These are phyloP conservation scores for Geophilus truncorum DNA, from an alignment of 2,888 invertebrate species.

Conservation along the genomic window DNA sequence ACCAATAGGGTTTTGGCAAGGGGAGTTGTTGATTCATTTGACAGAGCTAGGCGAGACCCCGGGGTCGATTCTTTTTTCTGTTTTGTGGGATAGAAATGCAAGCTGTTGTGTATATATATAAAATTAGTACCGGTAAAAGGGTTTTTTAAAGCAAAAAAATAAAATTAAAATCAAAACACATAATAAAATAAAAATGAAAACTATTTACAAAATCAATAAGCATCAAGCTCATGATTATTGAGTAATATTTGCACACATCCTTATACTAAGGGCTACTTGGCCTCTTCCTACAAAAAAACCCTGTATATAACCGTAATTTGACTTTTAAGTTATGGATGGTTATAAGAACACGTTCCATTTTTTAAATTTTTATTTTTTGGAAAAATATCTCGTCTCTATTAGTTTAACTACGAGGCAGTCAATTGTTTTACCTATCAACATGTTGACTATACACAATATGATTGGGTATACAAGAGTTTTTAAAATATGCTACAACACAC, in stretches of 20 bases:
- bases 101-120: neutral
- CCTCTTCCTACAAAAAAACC: slow-evolving; percentile 17
- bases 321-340: slow-evolving; percentile 11
- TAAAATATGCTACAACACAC: neutral
- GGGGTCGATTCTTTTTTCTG: neutral
- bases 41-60: slow-evolving; percentile 21
- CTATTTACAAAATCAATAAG: neutral
- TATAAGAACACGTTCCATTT: neutral
- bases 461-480: neutral
- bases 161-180: neutral
- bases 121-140: neutral
- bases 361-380: neutral
- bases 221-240: neutral
- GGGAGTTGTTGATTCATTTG: slow-evolving; percentile 20
- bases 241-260: slow-evolving; percentile 27
- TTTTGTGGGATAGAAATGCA: slow-evolving; percentile 2
- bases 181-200: neutral
- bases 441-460: neutral
- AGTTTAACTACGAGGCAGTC: neutral
- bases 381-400: slow-evolving; percentile 18
- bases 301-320: slow-evolving; percentile 27
- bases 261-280: neutral
- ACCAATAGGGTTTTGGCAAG: slow-evolving; percentile 19
- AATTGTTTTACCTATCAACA: slow-evolving; percentile 2
- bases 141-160: neutral